Evolutionary conservation across 2,797 vertebrate species (phyloP).

Genomic region (Novumbra hubbsi): DNA sequence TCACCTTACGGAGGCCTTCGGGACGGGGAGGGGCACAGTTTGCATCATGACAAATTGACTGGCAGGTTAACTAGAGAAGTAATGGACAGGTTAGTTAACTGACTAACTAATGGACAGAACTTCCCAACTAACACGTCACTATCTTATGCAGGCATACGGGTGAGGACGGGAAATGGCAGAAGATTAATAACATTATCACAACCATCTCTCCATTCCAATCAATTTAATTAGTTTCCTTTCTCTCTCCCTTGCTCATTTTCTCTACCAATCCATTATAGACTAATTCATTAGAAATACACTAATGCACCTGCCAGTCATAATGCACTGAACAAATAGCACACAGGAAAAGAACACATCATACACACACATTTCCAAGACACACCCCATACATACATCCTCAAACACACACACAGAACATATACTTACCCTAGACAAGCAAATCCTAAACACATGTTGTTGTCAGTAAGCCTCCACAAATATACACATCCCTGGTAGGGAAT

Average conservation of each 20-base stretch:
- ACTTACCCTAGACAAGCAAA: too few species aligned
- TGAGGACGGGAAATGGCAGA: not conserved
- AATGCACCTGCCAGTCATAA: not conserved
- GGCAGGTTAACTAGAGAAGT: not conserved
- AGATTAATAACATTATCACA: constrained; percentile 6
- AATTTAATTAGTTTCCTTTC: not conserved
- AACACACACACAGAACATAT: not conserved
- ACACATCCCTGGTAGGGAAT: not conserved
- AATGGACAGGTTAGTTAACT: not conserved
- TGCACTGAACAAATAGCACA: not conserved
- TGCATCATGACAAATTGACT: not conserved
- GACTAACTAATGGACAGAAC: constrained; percentile 59
- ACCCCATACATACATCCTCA: too few species aligned
- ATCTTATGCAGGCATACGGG: constrained; percentile 88
- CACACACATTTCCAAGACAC: not conserved
- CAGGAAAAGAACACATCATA: not conserved
- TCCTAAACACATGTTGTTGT: too few species aligned
- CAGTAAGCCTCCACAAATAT: not conserved
- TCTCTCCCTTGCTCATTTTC: not conserved
- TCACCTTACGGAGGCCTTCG: constrained; percentile 92
- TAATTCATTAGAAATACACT: not conserved
- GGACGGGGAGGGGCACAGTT: not conserved
- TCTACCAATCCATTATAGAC: not conserved
- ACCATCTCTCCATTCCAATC: constrained; percentile 13
- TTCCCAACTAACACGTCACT: constrained; percentile 79